A percentile compares a stretch with the other conserved stretches of the same genome.
phyloP scores from a whole-genome alignment of 1,140 invertebrate species.

The Cepaea nemoralis region DNA sequence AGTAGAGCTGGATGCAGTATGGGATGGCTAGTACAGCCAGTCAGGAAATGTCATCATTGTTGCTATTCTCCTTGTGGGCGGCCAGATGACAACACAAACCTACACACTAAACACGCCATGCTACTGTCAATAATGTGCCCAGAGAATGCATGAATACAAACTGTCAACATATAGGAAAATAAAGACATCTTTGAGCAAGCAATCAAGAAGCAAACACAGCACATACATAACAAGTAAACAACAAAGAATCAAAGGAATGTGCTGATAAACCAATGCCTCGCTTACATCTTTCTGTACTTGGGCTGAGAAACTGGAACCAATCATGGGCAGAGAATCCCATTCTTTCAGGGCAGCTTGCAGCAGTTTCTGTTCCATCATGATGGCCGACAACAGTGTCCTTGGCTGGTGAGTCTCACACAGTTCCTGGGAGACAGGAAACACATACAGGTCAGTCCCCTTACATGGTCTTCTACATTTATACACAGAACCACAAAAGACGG shows the following conservation, averaged over 20 bases:
- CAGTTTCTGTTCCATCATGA: conserved; percentile 67
- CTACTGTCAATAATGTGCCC: background rate
- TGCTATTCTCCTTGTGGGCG: too few relatives aligned
- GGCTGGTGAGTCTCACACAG: conserved; percentile 64
- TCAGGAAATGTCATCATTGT: too few relatives aligned
- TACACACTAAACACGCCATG: background rate
- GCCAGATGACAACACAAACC: too few relatives aligned
- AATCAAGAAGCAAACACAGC: too few relatives aligned
- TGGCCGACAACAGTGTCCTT: conserved; percentile 54
- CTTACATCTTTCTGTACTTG: conserved; percentile 70
- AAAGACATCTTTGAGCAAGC: too few relatives aligned
- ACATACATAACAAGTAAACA: background rate
- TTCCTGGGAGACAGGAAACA: too few relatives aligned
- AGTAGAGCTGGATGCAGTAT: too few relatives aligned
- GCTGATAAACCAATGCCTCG: background rate
- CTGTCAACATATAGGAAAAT: too few relatives aligned
- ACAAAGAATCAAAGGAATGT: background rate
- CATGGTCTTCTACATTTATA: too few relatives aligned
- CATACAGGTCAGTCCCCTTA: too few relatives aligned
- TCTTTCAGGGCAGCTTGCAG: conserved; percentile 63
- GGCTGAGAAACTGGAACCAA: conserved; percentile 61
- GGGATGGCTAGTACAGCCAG: too few relatives aligned
- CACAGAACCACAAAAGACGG: too few relatives aligned
- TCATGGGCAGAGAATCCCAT: conserved; percentile 62
- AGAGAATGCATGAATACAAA: background rate